A percentile compares a stretch with the other conserved stretches of the same genome.
phyloP scores from a whole-genome alignment of 2,797 vertebrate species.

The Phrynocephalus guinanensis region DNA sequence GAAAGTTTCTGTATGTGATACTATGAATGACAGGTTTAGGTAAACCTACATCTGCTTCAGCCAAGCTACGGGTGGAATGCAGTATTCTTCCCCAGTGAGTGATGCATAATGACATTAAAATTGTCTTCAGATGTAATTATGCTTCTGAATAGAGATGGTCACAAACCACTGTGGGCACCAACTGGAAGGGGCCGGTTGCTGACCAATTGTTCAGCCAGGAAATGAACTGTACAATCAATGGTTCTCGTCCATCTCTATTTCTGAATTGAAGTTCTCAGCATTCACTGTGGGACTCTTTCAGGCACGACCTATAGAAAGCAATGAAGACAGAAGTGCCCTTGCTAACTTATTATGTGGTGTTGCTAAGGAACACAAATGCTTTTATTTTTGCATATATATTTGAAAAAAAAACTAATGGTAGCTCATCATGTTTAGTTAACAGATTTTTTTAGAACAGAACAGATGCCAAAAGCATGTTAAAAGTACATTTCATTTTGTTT shows the following conservation, averaged over 20 bases:
- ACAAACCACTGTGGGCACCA: too few relatives aligned
- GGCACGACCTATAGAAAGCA: background rate
- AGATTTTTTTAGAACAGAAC: conserved; percentile 37
- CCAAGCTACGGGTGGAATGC: background rate
- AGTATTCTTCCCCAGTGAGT: background rate
- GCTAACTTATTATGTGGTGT: conserved; percentile 25
- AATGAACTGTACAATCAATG: too few relatives aligned
- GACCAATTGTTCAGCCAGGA: too few relatives aligned
- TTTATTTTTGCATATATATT: conserved; percentile 3
- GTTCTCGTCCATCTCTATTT: background rate
- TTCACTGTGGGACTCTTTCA: background rate
- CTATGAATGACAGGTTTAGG: background rate
- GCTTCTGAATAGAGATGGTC: too few relatives aligned
- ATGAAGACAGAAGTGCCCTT: background rate
- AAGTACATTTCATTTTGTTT: conserved; percentile 74
- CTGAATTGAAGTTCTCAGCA: conserved; percentile 5
- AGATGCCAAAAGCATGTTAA: conserved; percentile 61
- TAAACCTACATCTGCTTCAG: background rate
- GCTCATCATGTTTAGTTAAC: conserved; percentile 43
- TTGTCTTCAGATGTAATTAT: too few relatives aligned
- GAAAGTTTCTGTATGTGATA: too few relatives aligned
- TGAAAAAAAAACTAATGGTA: conserved; percentile 38
- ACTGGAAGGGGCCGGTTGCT: too few relatives aligned
- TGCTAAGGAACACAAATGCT: conserved; percentile 20
- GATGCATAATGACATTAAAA: background rate